phyloP scores from a whole-genome alignment of 1,140 invertebrate species.

The Drosophila bipectinata region DNA sequence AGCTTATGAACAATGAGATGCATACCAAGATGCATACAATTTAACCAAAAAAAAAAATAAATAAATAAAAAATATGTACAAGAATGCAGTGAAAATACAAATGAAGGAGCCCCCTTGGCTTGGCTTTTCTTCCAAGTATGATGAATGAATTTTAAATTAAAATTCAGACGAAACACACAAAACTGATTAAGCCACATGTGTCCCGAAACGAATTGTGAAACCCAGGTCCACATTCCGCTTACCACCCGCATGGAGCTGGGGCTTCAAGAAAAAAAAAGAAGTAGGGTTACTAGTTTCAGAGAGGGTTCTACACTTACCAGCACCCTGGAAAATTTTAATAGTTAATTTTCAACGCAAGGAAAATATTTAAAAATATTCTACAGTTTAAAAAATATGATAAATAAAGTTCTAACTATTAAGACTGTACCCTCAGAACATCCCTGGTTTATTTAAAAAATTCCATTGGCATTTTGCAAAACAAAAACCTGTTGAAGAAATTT shows the following conservation, averaged over 20 bases:
- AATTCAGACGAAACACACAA: conserved; percentile 40
- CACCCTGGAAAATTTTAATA: background rate
- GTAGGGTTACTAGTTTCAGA: background rate
- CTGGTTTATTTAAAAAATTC: too few species aligned
- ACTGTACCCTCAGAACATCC: too few species aligned
- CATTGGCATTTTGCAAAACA: background rate
- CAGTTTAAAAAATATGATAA: too few species aligned
- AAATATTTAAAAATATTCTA: too few species aligned
- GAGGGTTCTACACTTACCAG: background rate
- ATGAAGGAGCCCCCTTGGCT: conserved; percentile 56
- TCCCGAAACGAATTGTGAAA: conserved; percentile 9
- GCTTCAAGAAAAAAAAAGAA: background rate
- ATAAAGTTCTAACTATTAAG: too few species aligned
- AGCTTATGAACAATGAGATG: conserved; percentile 29
- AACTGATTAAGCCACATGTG: conserved; percentile 21
- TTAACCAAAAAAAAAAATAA: conserved; percentile 32
- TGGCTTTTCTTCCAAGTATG: conserved; percentile 54
- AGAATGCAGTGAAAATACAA: conserved; percentile 64
- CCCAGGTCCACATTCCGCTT: background rate
- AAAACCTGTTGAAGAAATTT: background rate
- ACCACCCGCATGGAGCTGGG: conserved; percentile 20
- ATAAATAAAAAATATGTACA: conserved; percentile 9
- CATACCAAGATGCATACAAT: conserved; percentile 22
- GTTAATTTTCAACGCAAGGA: background rate
- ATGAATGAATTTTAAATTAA: conserved; percentile 80